Evolutionary conservation across 2,888 invertebrate genomes (phyloP).

Genomic region (Glaucopsyche alexis): DNA sequence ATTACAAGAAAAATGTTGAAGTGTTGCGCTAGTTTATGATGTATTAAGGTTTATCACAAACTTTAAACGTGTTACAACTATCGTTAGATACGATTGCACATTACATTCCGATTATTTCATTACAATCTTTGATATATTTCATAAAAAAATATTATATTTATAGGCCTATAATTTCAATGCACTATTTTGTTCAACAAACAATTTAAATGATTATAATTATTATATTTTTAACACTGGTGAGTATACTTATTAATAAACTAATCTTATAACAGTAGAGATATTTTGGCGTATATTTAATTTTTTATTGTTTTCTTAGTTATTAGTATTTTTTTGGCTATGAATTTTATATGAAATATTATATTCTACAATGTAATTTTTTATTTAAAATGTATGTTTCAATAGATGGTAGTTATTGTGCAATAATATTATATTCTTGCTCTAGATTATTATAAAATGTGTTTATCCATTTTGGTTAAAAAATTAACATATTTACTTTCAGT

Average conservation of each 20-base stretch:
- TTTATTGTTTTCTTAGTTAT: no score
- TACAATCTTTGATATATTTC: background rate
- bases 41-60: background rate
- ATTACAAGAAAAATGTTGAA: background rate
- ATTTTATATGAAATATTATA: no score
- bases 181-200: background rate
- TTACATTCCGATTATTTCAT: background rate
- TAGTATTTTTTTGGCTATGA: no score
- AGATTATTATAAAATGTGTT: background rate
- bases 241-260: background rate
- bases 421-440: background rate
- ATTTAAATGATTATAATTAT: slow-evolving; percentile 5
- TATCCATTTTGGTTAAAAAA: background rate
- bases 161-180: background rate
- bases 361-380: no score
- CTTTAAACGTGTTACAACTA: background rate
- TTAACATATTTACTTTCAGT: background rate
- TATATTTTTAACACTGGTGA: background rate
- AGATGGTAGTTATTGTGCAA: slow-evolving; percentile 23
- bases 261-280: no score
- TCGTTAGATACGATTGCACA: background rate
- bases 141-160: background rate
- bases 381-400: background rate
- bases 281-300: no score
- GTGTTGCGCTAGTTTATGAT: background rate